phyloP scores from a whole-genome alignment of 2,113 vertebrate genomes.

The Eretmochelys imbricata region DNA sequence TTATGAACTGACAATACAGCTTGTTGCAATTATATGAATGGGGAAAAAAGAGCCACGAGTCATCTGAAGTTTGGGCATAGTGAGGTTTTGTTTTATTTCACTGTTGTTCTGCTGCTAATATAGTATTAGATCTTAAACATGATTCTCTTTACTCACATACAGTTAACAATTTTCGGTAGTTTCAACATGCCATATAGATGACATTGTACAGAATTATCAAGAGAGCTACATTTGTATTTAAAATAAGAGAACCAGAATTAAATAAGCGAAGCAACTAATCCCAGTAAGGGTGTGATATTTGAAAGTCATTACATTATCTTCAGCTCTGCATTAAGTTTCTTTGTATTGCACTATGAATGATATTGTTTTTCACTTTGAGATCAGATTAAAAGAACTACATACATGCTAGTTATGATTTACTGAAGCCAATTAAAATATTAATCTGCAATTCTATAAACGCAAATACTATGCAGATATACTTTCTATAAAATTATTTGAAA shows the following conservation, averaged over 20 bases:
- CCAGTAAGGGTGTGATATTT: neutral
- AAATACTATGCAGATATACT: neutral
- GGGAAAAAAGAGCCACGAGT: neutral
- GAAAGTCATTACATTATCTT: constrained; percentile 9
- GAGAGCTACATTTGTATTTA: neutral
- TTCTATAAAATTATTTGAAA: neutral
- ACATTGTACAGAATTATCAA: neutral
- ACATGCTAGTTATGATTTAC: neutral
- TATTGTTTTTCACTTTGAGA: neutral
- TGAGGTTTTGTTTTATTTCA: neutral
- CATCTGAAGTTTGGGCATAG: neutral
- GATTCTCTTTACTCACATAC: neutral
- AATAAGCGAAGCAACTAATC: neutral
- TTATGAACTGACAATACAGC: constrained; percentile 9
- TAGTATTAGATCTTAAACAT: neutral
- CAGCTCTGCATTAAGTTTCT: neutral
- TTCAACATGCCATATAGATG: neutral
- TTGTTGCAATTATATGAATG: neutral
- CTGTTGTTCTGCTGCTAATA: neutral
- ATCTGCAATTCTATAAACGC: neutral
- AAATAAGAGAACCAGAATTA: constrained; percentile 6
- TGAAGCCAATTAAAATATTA: neutral
- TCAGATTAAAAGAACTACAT: neutral
- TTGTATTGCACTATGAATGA: neutral
- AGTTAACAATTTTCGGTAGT: neutral